phyloP scores from a whole-genome alignment of 2,888 invertebrate species.

The Anagyrus pseudococci region DNA sequence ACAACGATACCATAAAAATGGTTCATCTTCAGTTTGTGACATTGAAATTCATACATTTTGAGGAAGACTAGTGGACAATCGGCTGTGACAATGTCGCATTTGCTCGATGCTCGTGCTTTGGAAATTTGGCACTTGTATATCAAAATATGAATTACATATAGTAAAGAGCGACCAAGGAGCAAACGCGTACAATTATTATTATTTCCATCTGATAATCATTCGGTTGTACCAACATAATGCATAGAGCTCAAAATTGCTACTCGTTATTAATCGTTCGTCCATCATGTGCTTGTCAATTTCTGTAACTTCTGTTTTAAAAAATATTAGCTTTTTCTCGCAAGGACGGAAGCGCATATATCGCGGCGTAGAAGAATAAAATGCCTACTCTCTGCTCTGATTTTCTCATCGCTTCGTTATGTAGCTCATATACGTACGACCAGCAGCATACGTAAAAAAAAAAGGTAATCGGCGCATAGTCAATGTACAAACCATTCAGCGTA shows the following conservation, averaged over 20 bases:
- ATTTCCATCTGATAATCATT: no score
- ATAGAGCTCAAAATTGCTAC: no score
- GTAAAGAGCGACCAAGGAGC: no score
- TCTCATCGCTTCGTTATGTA: no score
- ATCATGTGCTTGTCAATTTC: no score
- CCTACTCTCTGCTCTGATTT: slow-evolving; percentile 11
- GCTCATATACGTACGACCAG: slow-evolving; percentile 31
- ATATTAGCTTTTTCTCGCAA: slow-evolving; percentile 30
- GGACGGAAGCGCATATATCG: slow-evolving; percentile 36
- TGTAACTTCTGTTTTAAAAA: no score
- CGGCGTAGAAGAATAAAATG: slow-evolving; percentile 35
- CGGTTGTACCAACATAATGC: no score
- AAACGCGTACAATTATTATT: no score
- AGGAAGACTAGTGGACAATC: slow-evolving; percentile 31
- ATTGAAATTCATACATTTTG: slow-evolving; percentile 33
- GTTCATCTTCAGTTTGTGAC: no score
- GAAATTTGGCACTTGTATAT: slow-evolving; percentile 27
- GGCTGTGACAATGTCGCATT: neutral
- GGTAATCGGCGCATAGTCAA: slow-evolving; percentile 20
- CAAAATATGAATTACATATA: no score
- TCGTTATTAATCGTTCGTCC: no score
- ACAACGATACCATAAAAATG: no score
- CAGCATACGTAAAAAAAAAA: slow-evolving; percentile 36
- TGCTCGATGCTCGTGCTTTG: neutral
- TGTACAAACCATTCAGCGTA: slow-evolving; percentile 18